These are phyloP conservation scores for Andrena bicolor DNA, from an alignment of 2,888 invertebrate genomes.

Conservation along the genomic window DNA sequence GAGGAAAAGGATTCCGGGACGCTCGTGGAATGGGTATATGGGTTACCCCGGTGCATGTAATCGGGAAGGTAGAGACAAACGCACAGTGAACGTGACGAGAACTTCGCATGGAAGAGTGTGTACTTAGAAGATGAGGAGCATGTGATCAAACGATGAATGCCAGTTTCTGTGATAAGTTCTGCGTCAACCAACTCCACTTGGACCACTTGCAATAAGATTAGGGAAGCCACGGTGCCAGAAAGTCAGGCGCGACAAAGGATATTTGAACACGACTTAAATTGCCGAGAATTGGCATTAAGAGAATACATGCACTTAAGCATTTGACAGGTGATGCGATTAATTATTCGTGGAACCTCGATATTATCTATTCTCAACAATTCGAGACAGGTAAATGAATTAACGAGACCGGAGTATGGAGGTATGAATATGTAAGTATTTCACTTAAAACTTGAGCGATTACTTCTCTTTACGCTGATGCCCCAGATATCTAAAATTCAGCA, in stretches of 20 bases:
- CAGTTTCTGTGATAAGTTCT: not conserved
- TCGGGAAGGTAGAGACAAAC: not conserved
- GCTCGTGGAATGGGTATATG: not conserved
- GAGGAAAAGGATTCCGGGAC: slow-evolving; percentile 13
- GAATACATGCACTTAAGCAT: not conserved
- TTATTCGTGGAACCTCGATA: not conserved
- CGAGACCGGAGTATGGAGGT: too few relatives aligned
- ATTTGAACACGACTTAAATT: slow-evolving; percentile 4
- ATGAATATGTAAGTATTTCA: too few relatives aligned
- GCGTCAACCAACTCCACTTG: not conserved
- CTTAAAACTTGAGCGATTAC: too few relatives aligned
- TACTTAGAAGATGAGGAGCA: not conserved
- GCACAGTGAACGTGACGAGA: too few relatives aligned
- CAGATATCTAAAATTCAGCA: too few relatives aligned
- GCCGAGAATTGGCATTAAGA: not conserved
- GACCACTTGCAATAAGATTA: too few relatives aligned
- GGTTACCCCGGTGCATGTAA: not conserved
- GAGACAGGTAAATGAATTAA: not conserved
- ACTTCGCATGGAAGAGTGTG: not conserved
- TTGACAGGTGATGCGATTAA: not conserved
- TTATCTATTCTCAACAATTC: not conserved
- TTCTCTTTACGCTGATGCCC: too few relatives aligned
- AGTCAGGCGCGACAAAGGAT: not conserved
- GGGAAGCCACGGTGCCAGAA: not conserved
- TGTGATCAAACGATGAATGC: not conserved